These are phyloP conservation scores for Nemotelus pantherinus DNA, from an alignment of 2,888 invertebrate genomes.

Conservation along the genomic window DNA sequence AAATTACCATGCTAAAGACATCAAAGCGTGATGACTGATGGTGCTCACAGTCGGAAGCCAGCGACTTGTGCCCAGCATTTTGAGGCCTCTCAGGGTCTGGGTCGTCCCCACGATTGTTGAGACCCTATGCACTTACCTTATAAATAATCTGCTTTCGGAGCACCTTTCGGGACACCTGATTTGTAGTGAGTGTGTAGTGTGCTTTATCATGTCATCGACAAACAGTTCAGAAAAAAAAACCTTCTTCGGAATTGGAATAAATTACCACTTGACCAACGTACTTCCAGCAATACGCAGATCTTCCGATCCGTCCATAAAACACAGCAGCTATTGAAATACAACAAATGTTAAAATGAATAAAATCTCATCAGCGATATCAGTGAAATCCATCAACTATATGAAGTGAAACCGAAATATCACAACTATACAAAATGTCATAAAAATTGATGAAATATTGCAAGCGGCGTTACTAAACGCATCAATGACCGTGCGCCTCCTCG, in stretches of 20 bases:
- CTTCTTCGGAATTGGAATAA: not conserved
- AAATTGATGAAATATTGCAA: constrained; percentile 26
- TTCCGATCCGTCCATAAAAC: not conserved
- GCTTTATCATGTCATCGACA: not conserved
- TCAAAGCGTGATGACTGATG: too few species aligned
- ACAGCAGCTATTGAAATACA: constrained; percentile 12
- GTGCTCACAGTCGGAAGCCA: too few species aligned
- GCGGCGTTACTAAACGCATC: not conserved
- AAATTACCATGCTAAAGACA: too few species aligned
- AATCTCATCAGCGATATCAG: constrained; percentile 4
- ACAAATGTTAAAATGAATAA: constrained; percentile 25
- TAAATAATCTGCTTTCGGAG: too few species aligned
- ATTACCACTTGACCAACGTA: too few species aligned
- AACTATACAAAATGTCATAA: constrained; percentile 23
- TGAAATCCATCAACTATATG: constrained; percentile 20
- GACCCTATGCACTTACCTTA: too few species aligned
- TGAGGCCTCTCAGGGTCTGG: too few species aligned
- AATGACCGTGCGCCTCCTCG: constrained; percentile 17
- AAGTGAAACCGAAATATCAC: constrained; percentile 1
- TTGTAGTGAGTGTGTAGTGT: constrained; percentile 8
- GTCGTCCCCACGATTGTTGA: too few species aligned
- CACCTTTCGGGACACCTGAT: not conserved
- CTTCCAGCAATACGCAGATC: too few species aligned
- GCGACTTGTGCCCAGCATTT: too few species aligned
- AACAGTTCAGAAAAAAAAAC: not conserved